phyloP scores from a whole-genome alignment of 2,888 invertebrate species.

The Syrista parreyssii region DNA sequence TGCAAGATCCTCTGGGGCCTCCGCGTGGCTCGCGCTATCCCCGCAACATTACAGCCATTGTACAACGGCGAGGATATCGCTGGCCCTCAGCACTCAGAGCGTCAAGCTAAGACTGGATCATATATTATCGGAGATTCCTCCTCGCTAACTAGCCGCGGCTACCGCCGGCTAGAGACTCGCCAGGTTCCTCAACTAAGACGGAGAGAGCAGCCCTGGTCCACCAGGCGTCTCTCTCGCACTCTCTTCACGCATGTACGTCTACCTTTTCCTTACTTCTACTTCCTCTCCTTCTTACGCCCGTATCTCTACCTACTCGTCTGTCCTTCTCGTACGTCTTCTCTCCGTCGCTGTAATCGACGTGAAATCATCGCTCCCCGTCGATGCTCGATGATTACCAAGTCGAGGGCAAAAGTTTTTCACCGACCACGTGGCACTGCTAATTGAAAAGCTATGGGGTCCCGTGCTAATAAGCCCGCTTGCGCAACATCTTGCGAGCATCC shows the following conservation, averaged over 20 bases:
- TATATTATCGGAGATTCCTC: constrained; percentile 7
- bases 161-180: neutral
- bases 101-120: constrained; percentile 8
- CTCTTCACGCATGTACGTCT: too few species aligned
- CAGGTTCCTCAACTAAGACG: too few species aligned
- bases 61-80: constrained; percentile 2
- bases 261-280: too few species aligned
- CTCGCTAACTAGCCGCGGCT: constrained; percentile 9
- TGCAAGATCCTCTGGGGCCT: neutral
- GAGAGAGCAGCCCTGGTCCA: too few species aligned
- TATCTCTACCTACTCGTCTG: too few species aligned
- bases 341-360: constrained; percentile 24
- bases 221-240: too few species aligned
- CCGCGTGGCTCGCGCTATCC: constrained; percentile 1
- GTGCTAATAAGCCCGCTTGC: neutral
- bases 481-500: neutral
- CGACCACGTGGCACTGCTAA: constrained; percentile 30
- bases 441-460: constrained; percentile 36
- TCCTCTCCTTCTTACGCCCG: too few species aligned
- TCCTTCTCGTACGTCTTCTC: too few species aligned
- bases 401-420: constrained; percentile 27
- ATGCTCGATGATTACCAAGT: constrained; percentile 35
- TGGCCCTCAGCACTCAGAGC: neutral
- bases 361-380: constrained; percentile 31
- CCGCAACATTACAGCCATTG: constrained; percentile 1